Base-by-base conservation (phyloP, 2,113 vertebrate genomes). In the Odocoileus virginianus region DNA sequence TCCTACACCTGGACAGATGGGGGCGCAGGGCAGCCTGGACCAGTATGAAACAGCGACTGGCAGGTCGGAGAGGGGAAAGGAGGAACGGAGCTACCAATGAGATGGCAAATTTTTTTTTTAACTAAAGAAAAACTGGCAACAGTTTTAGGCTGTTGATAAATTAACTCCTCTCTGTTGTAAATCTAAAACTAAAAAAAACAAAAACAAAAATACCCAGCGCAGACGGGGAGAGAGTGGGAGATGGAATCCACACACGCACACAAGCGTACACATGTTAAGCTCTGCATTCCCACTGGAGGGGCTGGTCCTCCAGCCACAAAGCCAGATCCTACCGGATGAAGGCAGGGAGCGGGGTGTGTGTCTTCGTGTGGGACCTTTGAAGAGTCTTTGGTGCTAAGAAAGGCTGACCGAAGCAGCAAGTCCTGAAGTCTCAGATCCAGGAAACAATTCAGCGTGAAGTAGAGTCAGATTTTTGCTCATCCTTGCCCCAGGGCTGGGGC, bases 321-420 rank as follows among this genome's bases (percentile, higher is more conserved):
- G 79, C 58, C 76, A n/a, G 96, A 55, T 86, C 88, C 50, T 55
- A 45, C 91, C 16, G 36, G 74, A 19, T 6, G 52, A 64, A 87
- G 92, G 52, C 1, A 9, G 88, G 96, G 14, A 85, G 36, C 58
- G 36, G 54, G 78, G 4, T 25, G 50, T 61, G n/a, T 87, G 60
- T 96, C 28, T 84, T 61, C 16, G 74, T 71, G 90, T 17, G 89
- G 95, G 97, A 58, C 87, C 96, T 97, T 97, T 96, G 5, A 50
- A 30, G 96, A 87, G 98, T 95, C 98, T 99, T 99, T 99, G 98
- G 98, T 98, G 98, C 98, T 98, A 92, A 96, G 84, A 97, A 98
- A 97, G 94, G 97, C 28, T 86, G 97, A 92, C 28, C 78, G 96
- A 98, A 98, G 97, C 95, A 97, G 97, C 85, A 9, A 94, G 94